These are phyloP conservation scores for Solenopsis invicta DNA, from an alignment of 1,140 invertebrate species.

Conservation along the genomic window DNA sequence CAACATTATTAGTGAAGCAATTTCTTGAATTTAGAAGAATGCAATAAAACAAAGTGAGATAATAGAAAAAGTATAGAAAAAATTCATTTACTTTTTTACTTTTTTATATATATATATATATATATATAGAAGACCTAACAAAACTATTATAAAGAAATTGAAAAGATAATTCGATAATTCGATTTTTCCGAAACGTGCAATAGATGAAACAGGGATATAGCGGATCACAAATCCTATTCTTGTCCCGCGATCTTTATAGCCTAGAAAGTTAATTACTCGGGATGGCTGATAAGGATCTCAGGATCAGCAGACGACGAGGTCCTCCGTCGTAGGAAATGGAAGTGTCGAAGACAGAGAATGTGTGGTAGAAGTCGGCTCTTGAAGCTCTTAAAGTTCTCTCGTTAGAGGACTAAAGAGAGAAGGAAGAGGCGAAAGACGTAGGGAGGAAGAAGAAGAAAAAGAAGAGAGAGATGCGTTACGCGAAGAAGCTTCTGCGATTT, in stretches of 20 bases:
- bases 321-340: constrained; percentile 64
- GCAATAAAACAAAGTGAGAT: neutral
- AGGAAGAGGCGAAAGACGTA: neutral
- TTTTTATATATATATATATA: too few species aligned
- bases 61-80: neutral
- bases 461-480: constrained; percentile 22
- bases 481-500: constrained; percentile 54
- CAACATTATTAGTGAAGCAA: neutral
- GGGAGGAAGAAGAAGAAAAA: neutral
- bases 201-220: constrained; percentile 19
- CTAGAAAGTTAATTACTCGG: constrained; percentile 74
- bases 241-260: constrained; percentile 68
- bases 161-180: neutral
- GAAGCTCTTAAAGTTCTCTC: constrained; percentile 58
- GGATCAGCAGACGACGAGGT: constrained; percentile 13
- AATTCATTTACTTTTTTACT: neutral
- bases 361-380: constrained; percentile 48
- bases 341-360: constrained; percentile 73
- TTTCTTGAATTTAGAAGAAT: neutral
- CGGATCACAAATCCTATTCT: constrained; percentile 37
- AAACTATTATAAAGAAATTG: neutral
- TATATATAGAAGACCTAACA: neutral
- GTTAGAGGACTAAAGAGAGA: constrained; percentile 29
- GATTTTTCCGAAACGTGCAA: neutral
- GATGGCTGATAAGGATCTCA: constrained; percentile 69